Evolutionary conservation across 1,140 invertebrate species (phyloP).

Genomic region (Macrobrachium nipponense): DNA sequence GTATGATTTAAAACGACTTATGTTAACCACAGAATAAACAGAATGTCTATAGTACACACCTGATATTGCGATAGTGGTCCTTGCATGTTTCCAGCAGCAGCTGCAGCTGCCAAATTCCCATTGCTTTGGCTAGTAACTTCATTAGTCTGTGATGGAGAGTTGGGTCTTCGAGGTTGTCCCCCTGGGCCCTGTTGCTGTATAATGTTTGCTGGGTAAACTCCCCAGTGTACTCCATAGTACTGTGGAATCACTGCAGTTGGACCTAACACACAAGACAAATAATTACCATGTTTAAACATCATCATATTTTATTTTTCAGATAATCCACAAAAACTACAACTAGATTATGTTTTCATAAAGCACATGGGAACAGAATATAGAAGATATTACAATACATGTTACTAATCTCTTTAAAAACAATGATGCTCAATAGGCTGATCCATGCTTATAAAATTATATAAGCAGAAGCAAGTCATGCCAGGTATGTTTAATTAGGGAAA

Average conservation of each 20-base stretch:
- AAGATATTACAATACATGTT: neutral
- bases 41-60: slow-evolving; percentile 20
- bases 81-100: slow-evolving; percentile 56
- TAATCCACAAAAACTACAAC: too few relatives aligned
- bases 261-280: slow-evolving; percentile 77
- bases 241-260: slow-evolving; percentile 80
- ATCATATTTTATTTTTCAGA: too few relatives aligned
- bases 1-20: neutral
- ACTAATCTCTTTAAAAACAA: neutral
- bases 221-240: slow-evolving; percentile 75
- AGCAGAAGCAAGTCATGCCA: slow-evolving; percentile 2
- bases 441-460: slow-evolving; percentile 1
- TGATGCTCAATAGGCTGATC: neutral
- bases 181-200: slow-evolving; percentile 64
- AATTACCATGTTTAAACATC: neutral
- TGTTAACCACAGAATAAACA: neutral
- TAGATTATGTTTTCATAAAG: too few relatives aligned
- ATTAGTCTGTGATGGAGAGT: slow-evolving; percentile 64
- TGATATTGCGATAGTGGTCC: slow-evolving; percentile 57
- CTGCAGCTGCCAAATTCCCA: slow-evolving; percentile 58
- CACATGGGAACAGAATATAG: too few relatives aligned
- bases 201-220: slow-evolving; percentile 74
- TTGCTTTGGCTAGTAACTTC: slow-evolving; percentile 63
- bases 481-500: slow-evolving; percentile 7
- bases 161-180: slow-evolving; percentile 60